These are phyloP conservation scores for Tetranychus urticae DNA, from an alignment of 1,140 invertebrate genomes.

Conservation along the genomic window DNA sequence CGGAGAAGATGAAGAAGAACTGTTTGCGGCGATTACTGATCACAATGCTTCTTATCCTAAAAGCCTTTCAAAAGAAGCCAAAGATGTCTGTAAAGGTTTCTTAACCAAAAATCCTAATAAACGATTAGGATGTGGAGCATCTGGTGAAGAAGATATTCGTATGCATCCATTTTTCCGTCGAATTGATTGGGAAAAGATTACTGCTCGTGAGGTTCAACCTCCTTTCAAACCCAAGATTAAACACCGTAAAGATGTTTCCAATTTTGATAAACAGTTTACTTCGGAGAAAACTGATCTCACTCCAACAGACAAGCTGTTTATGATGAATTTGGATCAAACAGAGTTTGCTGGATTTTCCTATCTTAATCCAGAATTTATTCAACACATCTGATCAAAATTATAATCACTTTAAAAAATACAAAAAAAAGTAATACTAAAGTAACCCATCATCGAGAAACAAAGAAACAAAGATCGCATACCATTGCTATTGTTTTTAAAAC, in stretches of 20 bases:
- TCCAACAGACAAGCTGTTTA: constrained; percentile 94
- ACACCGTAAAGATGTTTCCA: constrained; percentile 92
- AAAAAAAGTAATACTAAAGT: too few relatives aligned
- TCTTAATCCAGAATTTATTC: constrained; percentile 82
- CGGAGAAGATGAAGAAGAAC: constrained; percentile 96
- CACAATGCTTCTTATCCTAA: constrained; percentile 98
- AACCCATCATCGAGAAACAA: too few relatives aligned
- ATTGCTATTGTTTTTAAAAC: too few relatives aligned
- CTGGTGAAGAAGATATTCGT: constrained; percentile 77
- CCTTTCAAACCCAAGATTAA: constrained; percentile 98
- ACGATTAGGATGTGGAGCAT: constrained; percentile 59
- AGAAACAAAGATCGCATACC: too few relatives aligned
- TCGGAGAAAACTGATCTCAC: constrained; percentile 93
- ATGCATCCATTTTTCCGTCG: constrained; percentile 89
- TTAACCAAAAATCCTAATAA: constrained; percentile 85
- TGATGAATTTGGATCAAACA: constrained; percentile 99
- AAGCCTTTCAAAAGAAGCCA: constrained; percentile 74
- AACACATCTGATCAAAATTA: constrained; percentile 33
- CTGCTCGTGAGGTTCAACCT: constrained; percentile 84
- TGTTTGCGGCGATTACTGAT: constrained; percentile 94
- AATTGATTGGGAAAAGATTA: constrained; percentile 93
- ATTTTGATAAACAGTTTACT: constrained; percentile 98
- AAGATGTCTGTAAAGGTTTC: constrained; percentile 91
- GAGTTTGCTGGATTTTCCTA: constrained; percentile 98
- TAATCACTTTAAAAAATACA: too few relatives aligned